Evolutionary conservation across 1,140 invertebrate species (phyloP), one percentile per base, ranked within the genome.

Genomic region (Oryctes rhinoceros): DNA sequence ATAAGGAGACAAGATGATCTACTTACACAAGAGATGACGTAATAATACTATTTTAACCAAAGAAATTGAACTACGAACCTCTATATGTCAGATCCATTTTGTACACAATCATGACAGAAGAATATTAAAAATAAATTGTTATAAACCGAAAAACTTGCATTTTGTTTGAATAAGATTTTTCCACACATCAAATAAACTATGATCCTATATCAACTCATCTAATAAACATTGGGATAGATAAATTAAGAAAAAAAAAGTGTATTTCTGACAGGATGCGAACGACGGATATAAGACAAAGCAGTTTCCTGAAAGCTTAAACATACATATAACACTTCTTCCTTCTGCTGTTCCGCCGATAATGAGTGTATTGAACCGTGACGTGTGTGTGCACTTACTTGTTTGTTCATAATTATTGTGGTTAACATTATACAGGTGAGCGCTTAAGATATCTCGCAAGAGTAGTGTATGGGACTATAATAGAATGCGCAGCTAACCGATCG

Each of bases 321-420:
- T 67, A 67, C 18, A 67, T 18, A 67, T 35, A 67, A 53, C 30
- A 30, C 65, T 35, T 67, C 65, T 67, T 67, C 65, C 65, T 24
- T 24, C 65, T 24, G 30, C 24, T 18, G 20, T 67, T 67, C 65
- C 65, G 65, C 18, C 18, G 65, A 67, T 67, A 67, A 67, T 67
- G 65, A 67, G 65, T 67, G 65, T 67, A 67, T 67, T 67, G 65
- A 67, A 67, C 65, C 65, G 30, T 67, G 20, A 67, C 65, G 65
- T 67, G 65, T 62, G 53, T 62, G 65, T 18, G 18, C n/a, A 24
- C 3, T 4, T 6, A 18, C 65, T 67, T 67, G 65, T 67, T 67
- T 67, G 65, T 35, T 35, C 18, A 35, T 35, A 24, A 67, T 67
- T 67, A 67, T 67, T 67, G 20, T 35, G 65, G 4, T 13, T 35